Conservation (phyloP, 2,797 vertebrate species). For the Alouatta caraya region DNA sequence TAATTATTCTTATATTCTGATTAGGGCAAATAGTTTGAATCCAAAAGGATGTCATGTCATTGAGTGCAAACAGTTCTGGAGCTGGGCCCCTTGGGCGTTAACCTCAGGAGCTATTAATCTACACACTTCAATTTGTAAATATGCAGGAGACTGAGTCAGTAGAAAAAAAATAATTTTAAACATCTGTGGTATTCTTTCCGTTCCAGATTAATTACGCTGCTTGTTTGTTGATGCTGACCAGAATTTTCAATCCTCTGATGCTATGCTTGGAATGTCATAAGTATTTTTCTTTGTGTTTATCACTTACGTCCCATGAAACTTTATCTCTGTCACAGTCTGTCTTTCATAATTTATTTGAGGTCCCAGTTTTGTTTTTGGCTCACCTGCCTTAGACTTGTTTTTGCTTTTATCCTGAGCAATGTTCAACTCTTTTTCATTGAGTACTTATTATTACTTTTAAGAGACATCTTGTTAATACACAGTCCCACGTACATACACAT, state of each 20-base stretch:
- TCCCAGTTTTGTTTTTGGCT: constrained; percentile 75
- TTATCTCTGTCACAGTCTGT: constrained; percentile 55
- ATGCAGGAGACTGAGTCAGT: constrained; percentile 84
- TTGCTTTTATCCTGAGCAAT: constrained; percentile 70
- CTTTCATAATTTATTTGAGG: constrained; percentile 70
- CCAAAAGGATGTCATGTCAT: constrained; percentile 77
- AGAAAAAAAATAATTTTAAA: constrained; percentile 86
- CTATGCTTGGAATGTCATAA: constrained; percentile 75
- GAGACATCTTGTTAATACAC: constrained; percentile 78
- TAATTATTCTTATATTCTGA: constrained; percentile 62
- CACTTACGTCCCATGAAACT: constrained; percentile 66
- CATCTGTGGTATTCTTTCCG: constrained; percentile 87
- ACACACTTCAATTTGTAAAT: constrained; percentile 85
- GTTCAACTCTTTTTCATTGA: constrained; percentile 69
- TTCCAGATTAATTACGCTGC: constrained; percentile 86
- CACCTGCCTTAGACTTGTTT: constrained; percentile 72
- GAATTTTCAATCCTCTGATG: constrained; percentile 82
- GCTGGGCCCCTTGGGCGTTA: constrained; percentile 70
- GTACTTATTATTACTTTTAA: constrained; percentile 80
- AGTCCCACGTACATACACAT: constrained; percentile 77
- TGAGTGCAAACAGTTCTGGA: constrained; percentile 79
- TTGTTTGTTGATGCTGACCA: constrained; percentile 81
- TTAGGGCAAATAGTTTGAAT: constrained; percentile 74
- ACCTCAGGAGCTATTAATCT: constrained; percentile 82
- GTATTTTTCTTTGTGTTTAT: constrained; percentile 81